Percentiles rank a stretch among this genome's conserved stretches.
Conservation (phyloP, 2,797 vertebrate species). For the Hypotaenidia philippensis region DNA sequence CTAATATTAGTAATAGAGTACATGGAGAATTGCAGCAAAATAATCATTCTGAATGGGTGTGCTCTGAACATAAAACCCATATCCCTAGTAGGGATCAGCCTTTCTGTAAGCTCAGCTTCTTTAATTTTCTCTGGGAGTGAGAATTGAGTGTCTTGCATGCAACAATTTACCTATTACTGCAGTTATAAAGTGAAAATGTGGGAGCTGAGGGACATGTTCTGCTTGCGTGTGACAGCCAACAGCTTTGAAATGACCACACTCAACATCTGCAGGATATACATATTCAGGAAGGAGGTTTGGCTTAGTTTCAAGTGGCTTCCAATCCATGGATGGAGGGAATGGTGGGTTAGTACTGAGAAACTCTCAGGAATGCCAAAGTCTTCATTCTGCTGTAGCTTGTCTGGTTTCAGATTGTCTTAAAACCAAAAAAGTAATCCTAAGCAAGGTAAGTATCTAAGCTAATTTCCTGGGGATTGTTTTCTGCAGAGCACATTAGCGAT, state of each 20-base stretch:
- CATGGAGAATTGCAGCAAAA: neutral
- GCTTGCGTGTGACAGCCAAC: neutral
- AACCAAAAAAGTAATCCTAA: neutral
- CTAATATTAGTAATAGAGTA: accelerated
- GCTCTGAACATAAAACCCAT: neutral
- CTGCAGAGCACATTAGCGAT: accelerated
- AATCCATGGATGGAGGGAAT: neutral
- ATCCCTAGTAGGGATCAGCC: neutral
- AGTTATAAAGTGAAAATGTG: neutral
- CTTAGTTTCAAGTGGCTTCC: neutral
- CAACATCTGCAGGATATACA: neutral
- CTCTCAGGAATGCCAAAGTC: neutral
- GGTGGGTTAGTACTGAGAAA: neutral
- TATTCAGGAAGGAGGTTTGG: neutral
- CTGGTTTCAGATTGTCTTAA: neutral
- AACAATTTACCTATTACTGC: neutral
- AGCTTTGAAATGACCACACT: neutral
- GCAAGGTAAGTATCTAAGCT: neutral
- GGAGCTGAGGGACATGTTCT: neutral
- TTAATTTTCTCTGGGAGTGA: neutral
- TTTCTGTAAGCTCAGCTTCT: neutral
- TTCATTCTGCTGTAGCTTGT: neutral
- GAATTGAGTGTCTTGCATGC: neutral
- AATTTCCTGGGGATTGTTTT: neutral
- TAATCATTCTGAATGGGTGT: neutral